These are phyloP conservation scores for Piaya cayana DNA, from an alignment of 2,113 vertebrate genomes.

Conservation along the genomic window DNA sequence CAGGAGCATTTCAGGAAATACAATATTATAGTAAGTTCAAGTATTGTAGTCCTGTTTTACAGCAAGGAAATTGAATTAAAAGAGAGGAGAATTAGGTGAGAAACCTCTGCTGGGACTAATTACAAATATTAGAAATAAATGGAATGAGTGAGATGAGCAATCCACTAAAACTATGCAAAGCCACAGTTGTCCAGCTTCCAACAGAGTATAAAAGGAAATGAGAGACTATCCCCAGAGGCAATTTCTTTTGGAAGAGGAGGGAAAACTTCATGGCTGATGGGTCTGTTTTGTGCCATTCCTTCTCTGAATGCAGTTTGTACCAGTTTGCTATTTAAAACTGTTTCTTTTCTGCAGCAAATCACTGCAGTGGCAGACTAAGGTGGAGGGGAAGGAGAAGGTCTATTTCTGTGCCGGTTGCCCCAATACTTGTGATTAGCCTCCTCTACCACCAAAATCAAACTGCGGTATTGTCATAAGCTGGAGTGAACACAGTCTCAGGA, in stretches of 20 bases:
- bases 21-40: neutral
- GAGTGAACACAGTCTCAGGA: neutral
- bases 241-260: neutral
- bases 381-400: fast-evolving
- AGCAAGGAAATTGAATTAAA: neutral
- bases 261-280: neutral
- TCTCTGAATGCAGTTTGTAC: neutral
- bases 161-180: neutral
- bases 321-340: neutral
- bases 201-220: neutral
- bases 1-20: neutral
- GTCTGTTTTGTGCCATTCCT: neutral
- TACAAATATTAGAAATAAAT: constrained; percentile 1
- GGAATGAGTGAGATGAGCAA: neutral
- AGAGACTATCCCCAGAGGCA: neutral
- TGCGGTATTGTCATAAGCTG: neutral
- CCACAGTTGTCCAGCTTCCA: neutral
- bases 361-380: neutral
- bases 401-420: neutral
- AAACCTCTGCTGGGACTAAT: neutral
- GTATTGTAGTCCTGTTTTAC: neutral
- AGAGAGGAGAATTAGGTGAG: neutral
- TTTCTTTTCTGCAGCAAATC: neutral
- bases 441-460: neutral
- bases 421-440: neutral